Evolutionary conservation across 1,140 invertebrate species (phyloP).

Genomic region (Drosophila truncata): DNA sequence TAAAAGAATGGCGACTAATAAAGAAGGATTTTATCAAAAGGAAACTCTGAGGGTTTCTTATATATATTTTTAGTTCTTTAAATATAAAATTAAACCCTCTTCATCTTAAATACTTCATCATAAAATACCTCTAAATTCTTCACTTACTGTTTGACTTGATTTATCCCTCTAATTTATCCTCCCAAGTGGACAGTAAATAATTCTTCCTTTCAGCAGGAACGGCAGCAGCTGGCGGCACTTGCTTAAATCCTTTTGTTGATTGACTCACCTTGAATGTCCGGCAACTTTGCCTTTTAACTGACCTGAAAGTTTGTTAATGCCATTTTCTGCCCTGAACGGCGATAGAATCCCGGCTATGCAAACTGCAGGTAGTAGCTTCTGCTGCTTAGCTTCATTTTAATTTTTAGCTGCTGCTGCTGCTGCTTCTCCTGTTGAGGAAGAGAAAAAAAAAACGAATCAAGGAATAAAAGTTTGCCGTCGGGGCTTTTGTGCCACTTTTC

Average conservation of each 20-base stretch:
- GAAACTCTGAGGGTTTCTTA: neutral
- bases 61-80: neutral
- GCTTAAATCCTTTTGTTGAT: slow-evolving; percentile 43
- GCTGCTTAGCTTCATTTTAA: slow-evolving; percentile 45
- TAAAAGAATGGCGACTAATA: neutral
- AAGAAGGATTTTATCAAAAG: neutral
- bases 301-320: slow-evolving; percentile 49
- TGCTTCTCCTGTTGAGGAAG: neutral
- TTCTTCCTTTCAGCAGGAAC: neutral
- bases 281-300: slow-evolving; percentile 39
- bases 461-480: slow-evolving; percentile 34
- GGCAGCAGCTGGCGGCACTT: slow-evolving; percentile 5
- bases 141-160: neutral
- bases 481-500: slow-evolving; percentile 46
- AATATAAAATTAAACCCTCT: neutral
- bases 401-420: slow-evolving; percentile 31
- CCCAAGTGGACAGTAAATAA: slow-evolving; percentile 32
- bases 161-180: slow-evolving; percentile 1
- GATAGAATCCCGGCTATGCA: slow-evolving; percentile 32
- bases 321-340: slow-evolving; percentile 35
- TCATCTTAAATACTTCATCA: neutral
- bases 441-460: slow-evolving; percentile 2
- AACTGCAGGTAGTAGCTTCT: slow-evolving; percentile 29
- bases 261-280: slow-evolving; percentile 44
- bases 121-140: neutral